Base-by-base conservation (phyloP, 1,140 invertebrate genomes). In the Drepana arcuata region DNA sequence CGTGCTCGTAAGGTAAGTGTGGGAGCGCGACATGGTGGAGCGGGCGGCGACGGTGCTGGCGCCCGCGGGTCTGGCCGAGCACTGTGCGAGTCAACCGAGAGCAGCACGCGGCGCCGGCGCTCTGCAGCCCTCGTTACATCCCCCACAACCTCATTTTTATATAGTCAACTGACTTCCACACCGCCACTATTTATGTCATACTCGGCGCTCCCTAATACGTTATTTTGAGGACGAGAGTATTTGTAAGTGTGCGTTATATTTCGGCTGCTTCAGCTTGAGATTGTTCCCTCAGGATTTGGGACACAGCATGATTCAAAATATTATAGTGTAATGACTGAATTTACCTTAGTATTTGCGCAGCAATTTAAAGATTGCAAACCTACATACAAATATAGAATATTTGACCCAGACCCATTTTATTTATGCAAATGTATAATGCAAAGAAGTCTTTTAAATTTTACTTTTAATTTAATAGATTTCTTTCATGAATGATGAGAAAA, bases 81-180 rank as follows among this genome's bases (percentile, higher is more conserved):
- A 66, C 57, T 69, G 64, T 51, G 50, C 48, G 57, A 47, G 45
- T n/a, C n/a, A n/a, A n/a, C 24, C 60, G 48, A 58, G 56, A 53
- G 54, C 39, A n/a, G n/a, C n/a, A n/a, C 57, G 30, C 41, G 52
- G 71, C 73, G 77, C 73, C 77, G 77, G 72, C 77, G 77, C 72
- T 39, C 65, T 73, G 53, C 53, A 38, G 37, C 53, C 56, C 48
- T 54, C 52, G 34, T 62, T 47, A 59, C 58, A 62, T 60, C 64
- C 58, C 59, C 59, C 53, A 63, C 67, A 70, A 56, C 64, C 69
- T 71, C 67, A 79, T 73, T 79, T 81, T 81, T 81, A 81, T 75
- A 75, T 74, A 81, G 68, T 78, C 71, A 65, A 78, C 64, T 81
- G 70, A 79, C 77, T 81, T 81, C 70, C 64, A 68, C 68, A 63